These are phyloP conservation scores for Ellobium chinense DNA, from an alignment of 2,888 invertebrate species.

Conservation along the genomic window DNA sequence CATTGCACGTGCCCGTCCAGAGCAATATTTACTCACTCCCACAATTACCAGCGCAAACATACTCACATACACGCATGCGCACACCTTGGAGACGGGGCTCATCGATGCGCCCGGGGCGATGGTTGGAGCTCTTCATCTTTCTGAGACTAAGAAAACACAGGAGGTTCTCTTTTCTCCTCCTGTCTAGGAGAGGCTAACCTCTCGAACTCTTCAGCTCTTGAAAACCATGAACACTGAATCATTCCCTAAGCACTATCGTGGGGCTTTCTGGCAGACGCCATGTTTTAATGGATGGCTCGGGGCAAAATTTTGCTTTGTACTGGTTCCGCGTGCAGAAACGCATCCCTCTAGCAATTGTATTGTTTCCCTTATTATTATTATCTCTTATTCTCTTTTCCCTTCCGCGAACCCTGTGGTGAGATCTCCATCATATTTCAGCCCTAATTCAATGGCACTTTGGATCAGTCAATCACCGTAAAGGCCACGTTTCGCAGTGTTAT, in stretches of 20 bases:
- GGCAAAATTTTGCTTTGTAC: background rate
- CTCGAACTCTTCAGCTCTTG: background rate
- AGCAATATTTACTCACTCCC: constrained; percentile 13
- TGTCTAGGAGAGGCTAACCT: background rate
- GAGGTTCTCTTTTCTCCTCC: background rate
- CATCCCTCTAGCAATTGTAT: background rate
- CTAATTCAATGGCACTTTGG: too few species aligned
- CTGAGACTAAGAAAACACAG: constrained; percentile 5
- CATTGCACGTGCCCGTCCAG: background rate
- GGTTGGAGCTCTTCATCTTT: background rate
- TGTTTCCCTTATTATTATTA: too few species aligned
- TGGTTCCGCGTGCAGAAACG: background rate
- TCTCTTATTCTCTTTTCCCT: too few species aligned
- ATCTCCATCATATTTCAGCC: too few species aligned
- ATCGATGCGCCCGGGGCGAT: background rate
- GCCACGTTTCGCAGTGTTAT: too few species aligned
- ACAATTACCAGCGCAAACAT: constrained; percentile 6
- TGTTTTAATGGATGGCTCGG: constrained; percentile 2
- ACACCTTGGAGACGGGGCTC: background rate
- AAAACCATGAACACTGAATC: background rate
- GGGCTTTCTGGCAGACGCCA: background rate
- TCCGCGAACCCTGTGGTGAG: too few species aligned
- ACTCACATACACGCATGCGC: background rate
- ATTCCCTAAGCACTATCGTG: background rate
- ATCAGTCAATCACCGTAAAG: too few species aligned